Base-by-base conservation (phyloP, 2,888 invertebrate species). In the Pemphredon lugubris region DNA sequence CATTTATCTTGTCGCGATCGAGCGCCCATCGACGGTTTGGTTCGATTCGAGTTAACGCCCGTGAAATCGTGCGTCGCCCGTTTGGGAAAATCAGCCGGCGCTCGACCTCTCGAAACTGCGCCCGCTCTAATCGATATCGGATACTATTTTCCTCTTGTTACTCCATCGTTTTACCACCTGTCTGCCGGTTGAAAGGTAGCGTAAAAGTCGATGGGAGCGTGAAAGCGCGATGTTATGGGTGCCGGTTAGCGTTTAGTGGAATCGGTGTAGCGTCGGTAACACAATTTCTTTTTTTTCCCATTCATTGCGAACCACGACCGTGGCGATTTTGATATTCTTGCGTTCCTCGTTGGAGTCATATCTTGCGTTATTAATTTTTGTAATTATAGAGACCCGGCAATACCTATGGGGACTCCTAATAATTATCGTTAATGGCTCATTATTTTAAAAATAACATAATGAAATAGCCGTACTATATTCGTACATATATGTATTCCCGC, bases 1-100 rank as follows among this genome's bases (percentile, higher is more conserved):
- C 85, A 79, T 86, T 86, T 86, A 86, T 86, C 85, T 86, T 86
- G 82, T 81, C 78, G 77, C 79, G 83, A 85, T 85, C 83, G 83
- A 74, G 70, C 74, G 75, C 59, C 70, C 81, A 75, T 77, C 84
- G 83, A 83, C 78, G 82, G 77, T 66, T 75, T 74, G 71, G 73
- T 71, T 66, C 82, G 82, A 78, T 82, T 78, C 73, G 81, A 75
- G 77, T 75, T 79, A 82, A 83, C 79, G 81, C 77, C 84, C 82
- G 83, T 84, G 84, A 86, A 85, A 85, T 86, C 84, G 83, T 75
- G 81, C 81, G 67, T 80, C 76, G 70, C 69, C 73, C 83, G 78
- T 78, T 71, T 70, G 67, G 79, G 73, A 81, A 79, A 84, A 83
- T 83, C 81, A 72, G 68, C 76, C 71, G 50, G 66, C 55, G 74